phyloP scores from a whole-genome alignment of 2,888 invertebrate species.

The Acleris sparsana region DNA sequence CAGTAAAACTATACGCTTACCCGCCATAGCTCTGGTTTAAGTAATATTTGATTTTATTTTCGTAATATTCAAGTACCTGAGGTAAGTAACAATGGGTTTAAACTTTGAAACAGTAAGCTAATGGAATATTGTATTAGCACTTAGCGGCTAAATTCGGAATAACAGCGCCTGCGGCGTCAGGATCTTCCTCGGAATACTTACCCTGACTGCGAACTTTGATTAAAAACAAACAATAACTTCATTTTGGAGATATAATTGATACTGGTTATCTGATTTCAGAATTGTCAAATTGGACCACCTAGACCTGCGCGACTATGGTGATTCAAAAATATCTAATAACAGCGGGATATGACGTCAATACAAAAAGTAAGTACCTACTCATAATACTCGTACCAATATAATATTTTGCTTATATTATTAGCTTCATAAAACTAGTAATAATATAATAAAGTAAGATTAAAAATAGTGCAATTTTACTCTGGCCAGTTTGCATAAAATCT shows the following conservation, averaged over 20 bases:
- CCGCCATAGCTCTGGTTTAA: conserved; percentile 7
- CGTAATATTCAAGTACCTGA: not conserved
- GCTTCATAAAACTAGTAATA: too few species aligned
- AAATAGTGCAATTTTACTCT: not conserved
- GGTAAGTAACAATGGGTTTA: not conserved
- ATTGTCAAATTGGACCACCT: too few species aligned
- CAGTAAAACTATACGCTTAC: conserved; percentile 14
- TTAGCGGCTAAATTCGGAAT: conserved; percentile 52
- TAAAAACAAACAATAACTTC: conserved; percentile 6
- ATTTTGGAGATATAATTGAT: not conserved
- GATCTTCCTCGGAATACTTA: not conserved
- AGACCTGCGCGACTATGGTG: too few species aligned
- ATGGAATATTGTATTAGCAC: conserved; percentile 59
- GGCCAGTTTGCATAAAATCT: conserved; percentile 24
- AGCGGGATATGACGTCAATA: too few species aligned
- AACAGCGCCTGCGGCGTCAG: conserved; percentile 47
- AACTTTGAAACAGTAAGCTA: conserved; percentile 52
- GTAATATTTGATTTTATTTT: conserved; percentile 7
- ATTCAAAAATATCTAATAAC: too few species aligned
- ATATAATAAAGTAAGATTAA: not conserved
- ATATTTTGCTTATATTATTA: too few species aligned
- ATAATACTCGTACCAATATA: too few species aligned
- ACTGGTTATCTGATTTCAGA: too few species aligned
- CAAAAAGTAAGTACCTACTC: too few species aligned
- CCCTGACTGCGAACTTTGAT: conserved; percentile 1